Percentiles rank a stretch among this genome's conserved stretches.
phyloP scores from a whole-genome alignment of 1,140 invertebrate species.

The Goniozus legneri region DNA sequence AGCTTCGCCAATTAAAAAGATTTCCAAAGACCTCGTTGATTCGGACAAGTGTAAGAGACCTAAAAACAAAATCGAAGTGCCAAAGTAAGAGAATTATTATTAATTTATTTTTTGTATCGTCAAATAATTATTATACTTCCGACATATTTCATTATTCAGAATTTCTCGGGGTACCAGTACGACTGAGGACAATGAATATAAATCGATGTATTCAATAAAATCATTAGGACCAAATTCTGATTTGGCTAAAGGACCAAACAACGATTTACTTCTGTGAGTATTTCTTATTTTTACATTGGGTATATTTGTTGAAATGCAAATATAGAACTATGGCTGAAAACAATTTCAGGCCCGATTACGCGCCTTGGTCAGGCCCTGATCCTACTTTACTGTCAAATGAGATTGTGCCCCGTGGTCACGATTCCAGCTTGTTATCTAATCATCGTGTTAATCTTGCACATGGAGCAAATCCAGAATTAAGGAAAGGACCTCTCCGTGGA shows the following conservation, averaged over 20 bases:
- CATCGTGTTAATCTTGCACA: conserved; percentile 53
- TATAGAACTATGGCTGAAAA: too few species aligned
- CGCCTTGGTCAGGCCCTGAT: conserved; percentile 69
- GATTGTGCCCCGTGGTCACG: conserved; percentile 56
- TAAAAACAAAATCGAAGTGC: conserved; percentile 54
- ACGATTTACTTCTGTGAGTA: conserved; percentile 67
- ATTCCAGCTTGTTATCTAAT: conserved; percentile 50
- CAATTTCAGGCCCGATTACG: conserved; percentile 65
- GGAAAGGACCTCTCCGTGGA: conserved; percentile 62
- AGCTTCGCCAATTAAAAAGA: conserved; percentile 49
- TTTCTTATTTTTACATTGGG: too few species aligned
- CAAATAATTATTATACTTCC: background rate
- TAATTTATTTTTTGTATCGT: background rate
- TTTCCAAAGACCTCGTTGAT: conserved; percentile 39
- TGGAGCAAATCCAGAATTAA: conserved; percentile 60
- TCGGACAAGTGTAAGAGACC: conserved; percentile 50
- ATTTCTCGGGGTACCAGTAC: conserved; percentile 52
- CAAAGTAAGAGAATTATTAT: conserved; percentile 48
- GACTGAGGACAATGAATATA: conserved; percentile 50
- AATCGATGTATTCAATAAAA: conserved; percentile 56
- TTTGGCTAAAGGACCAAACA: conserved; percentile 64
- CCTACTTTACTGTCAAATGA: conserved; percentile 49
- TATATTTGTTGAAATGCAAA: too few species aligned
- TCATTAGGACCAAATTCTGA: conserved; percentile 60
- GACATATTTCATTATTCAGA: conserved; percentile 28